Base-by-base conservation (phyloP, 2,113 vertebrate genomes). In the Jacana jacana region DNA sequence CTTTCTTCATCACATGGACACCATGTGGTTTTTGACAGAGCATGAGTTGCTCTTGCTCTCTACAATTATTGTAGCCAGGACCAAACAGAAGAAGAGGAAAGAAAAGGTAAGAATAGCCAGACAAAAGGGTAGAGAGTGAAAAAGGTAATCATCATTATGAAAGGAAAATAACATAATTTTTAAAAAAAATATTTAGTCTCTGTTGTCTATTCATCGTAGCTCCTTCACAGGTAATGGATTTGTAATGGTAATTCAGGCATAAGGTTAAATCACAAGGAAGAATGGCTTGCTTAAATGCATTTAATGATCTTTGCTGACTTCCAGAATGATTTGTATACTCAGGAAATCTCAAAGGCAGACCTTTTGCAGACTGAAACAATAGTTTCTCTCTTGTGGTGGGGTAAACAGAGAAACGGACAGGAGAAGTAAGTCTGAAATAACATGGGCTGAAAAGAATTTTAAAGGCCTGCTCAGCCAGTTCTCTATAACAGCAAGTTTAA, bases 381-480 rank as follows among this genome's bases (percentile, higher is more conserved):
- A 14, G 4, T 73, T 4, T 60, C 7, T 82, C 15, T 73, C 23
- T 30, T 1, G 0, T 4, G 19, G 7, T 55, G 22, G 6, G 15
- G 7, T 60, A 19, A 70, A 86, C 77, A 11, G 27, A 69, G 5
- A 81, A 20, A 27, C 19, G 19, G 10, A 73, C 3, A 7, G 4
- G 16, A 37, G 33, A 69, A 88, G 3, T 15, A 69, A 88, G 3
- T 15, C 28, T 85, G 39, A 88, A 76, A 90, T 70, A 73, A 31
- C 7, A 48, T 30, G 25, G 68, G 23, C 25, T 70, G 22, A 77
- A 40, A 78, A 70, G 8, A 77, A 33, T 25, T 68, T 81, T 39
- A 60, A 55, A 86, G 31, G 3, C 5, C 25, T 12, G 2, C 19
- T 84, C 13, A 31, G 9, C 44, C 42, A 11, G 13, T 75, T 93